Evolutionary conservation across 2,797 vertebrate species (phyloP).

Genomic region (Anableps anableps): DNA sequence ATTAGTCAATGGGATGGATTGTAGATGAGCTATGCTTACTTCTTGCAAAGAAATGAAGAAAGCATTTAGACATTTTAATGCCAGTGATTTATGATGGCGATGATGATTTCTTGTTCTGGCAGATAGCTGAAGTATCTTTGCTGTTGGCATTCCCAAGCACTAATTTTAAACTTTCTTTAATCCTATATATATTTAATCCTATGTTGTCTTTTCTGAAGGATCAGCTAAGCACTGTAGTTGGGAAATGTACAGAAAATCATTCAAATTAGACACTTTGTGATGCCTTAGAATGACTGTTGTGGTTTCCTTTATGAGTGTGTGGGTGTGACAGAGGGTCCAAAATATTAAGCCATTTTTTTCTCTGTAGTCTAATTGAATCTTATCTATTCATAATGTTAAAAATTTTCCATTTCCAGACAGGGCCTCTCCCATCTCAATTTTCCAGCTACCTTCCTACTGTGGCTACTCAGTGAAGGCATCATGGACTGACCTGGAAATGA

Average conservation of each 20-base stretch:
- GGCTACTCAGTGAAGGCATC: constrained; percentile 70
- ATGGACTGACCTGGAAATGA: constrained; percentile 67
- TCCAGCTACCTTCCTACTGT: constrained; percentile 75
- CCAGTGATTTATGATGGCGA: neutral
- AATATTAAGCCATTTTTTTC: neutral
- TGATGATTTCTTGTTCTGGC: neutral
- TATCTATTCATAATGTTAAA: neutral
- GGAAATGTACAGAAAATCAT: neutral
- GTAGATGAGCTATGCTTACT: neutral
- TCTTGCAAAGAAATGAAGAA: neutral
- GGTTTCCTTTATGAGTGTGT: neutral
- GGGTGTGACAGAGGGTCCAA: neutral
- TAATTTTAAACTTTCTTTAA: neutral
- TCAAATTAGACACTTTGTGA: neutral
- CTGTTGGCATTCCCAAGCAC: neutral
- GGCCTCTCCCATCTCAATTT: constrained; percentile 69
- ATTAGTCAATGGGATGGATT: neutral
- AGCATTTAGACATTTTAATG: neutral
- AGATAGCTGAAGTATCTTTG: neutral
- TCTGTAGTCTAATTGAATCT: neutral
- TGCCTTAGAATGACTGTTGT: neutral
- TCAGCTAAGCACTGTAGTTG: neutral
- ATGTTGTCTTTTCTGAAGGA: neutral
- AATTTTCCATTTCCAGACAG: constrained; percentile 53
- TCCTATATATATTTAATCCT: too few species aligned